These are phyloP conservation scores for Thalassophryne amazonica DNA, from an alignment of 2,797 vertebrate species.

Conservation along the genomic window DNA sequence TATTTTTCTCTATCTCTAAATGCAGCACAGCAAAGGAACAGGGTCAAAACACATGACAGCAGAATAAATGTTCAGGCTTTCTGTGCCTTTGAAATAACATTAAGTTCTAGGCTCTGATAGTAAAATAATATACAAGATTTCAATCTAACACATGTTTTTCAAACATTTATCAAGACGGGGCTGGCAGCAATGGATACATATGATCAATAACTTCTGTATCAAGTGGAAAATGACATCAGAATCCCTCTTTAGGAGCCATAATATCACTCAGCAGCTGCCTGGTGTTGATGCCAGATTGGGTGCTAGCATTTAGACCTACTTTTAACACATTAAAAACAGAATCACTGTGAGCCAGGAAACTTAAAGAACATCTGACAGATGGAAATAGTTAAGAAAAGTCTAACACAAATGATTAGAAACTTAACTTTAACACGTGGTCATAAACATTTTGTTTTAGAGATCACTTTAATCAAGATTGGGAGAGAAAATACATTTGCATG, in stretches of 20 bases:
- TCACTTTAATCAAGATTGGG: constrained; percentile 21
- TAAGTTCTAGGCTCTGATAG: too few species aligned
- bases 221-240: constrained; percentile 6
- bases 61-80: too few species aligned
- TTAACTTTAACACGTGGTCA: constrained; percentile 35
- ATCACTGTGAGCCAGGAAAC: background rate
- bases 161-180: background rate
- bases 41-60: too few species aligned
- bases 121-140: too few species aligned
- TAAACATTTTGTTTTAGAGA: constrained; percentile 48
- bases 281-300: constrained; percentile 8
- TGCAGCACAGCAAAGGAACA: too few species aligned
- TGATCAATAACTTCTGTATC: constrained; percentile 19
- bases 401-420: constrained; percentile 26
- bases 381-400: constrained; percentile 23
- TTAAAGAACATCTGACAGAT: constrained; percentile 11
- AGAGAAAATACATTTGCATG: too few species aligned
- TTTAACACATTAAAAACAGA: constrained; percentile 34
- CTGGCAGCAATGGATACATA: background rate
- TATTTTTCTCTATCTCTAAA: too few species aligned
- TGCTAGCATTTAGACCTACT: background rate
- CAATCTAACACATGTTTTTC: too few species aligned
- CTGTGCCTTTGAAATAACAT: too few species aligned
- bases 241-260: constrained; percentile 20
- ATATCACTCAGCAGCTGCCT: constrained; percentile 31